phyloP scores from a whole-genome alignment of 1,140 invertebrate species.

The Pemphigus obesinymphae region DNA sequence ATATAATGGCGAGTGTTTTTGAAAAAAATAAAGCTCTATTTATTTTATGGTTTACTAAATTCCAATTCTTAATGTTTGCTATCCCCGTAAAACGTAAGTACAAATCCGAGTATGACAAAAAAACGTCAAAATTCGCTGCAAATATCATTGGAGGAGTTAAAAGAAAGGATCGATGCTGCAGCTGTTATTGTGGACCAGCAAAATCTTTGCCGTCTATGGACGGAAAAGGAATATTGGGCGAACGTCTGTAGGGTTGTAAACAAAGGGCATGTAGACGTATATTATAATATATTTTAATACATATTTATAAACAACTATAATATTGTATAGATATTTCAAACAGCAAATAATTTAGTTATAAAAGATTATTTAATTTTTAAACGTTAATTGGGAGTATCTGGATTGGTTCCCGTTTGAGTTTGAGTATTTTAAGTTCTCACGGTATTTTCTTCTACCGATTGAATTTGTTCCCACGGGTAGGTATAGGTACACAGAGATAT shows the following conservation, averaged over 20 bases:
- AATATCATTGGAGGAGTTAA: not conserved
- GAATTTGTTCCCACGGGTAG: too few relatives aligned
- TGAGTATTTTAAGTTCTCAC: too few relatives aligned
- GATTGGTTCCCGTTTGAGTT: too few relatives aligned
- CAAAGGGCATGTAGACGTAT: constrained; percentile 1
- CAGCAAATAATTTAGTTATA: too few relatives aligned
- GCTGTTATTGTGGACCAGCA: constrained; percentile 1
- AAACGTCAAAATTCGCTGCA: not conserved
- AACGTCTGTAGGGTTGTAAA: not conserved
- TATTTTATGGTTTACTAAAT: not conserved
- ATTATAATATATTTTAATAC: not conserved
- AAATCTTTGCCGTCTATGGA: constrained; percentile 1
- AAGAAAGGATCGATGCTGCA: constrained; percentile 11
- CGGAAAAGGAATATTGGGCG: not conserved
- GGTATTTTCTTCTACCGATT: too few relatives aligned
- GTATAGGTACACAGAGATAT: too few relatives aligned
- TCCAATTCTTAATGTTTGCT: not conserved
- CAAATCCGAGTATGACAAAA: constrained; percentile 3
- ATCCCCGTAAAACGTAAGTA: not conserved
- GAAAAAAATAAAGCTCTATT: not conserved
- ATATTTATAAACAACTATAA: too few relatives aligned
- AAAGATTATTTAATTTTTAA: too few relatives aligned
- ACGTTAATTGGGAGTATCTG: too few relatives aligned
- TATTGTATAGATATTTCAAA: too few relatives aligned
- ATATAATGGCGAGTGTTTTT: not conserved